Conservation (phyloP, 2,797 vertebrate species). For the Cossypha caffra region DNA sequence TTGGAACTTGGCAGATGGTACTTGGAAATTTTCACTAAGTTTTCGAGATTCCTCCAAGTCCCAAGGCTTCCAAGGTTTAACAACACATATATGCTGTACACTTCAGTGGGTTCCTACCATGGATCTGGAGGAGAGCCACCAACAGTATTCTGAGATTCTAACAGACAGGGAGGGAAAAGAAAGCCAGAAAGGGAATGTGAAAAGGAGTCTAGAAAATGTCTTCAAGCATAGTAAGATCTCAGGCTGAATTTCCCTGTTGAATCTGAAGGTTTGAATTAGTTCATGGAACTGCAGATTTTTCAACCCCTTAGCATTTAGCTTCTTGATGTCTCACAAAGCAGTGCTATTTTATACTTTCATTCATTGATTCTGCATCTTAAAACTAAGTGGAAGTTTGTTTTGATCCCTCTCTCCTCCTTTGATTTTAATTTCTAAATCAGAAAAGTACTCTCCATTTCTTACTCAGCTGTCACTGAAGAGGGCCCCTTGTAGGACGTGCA, state of each 20-base stretch:
- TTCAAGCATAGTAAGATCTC: neutral
- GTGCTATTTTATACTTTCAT: neutral
- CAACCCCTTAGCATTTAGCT: neutral
- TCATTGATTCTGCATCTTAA: neutral
- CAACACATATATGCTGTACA: neutral
- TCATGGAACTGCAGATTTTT: neutral
- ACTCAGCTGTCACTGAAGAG: neutral
- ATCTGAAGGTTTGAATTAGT: neutral
- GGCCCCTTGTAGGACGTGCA: neutral
- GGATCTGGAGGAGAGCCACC: neutral
- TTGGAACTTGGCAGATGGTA: neutral
- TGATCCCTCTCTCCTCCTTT: neutral
- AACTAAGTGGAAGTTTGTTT: neutral
- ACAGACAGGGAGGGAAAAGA: neutral
- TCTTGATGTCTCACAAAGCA: neutral
- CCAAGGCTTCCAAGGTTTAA: neutral
- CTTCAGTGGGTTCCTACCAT: accelerated
- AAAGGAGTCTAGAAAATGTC: neutral
- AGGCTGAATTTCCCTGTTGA: neutral
- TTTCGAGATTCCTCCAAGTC: neutral
- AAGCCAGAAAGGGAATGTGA: neutral
- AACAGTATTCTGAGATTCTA: neutral
- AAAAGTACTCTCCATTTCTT: neutral
- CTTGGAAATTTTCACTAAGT: neutral
- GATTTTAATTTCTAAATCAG: neutral